Conservation (phyloP, 92 coral and sea anemone genomes). For the Bergia sp. region DNA sequence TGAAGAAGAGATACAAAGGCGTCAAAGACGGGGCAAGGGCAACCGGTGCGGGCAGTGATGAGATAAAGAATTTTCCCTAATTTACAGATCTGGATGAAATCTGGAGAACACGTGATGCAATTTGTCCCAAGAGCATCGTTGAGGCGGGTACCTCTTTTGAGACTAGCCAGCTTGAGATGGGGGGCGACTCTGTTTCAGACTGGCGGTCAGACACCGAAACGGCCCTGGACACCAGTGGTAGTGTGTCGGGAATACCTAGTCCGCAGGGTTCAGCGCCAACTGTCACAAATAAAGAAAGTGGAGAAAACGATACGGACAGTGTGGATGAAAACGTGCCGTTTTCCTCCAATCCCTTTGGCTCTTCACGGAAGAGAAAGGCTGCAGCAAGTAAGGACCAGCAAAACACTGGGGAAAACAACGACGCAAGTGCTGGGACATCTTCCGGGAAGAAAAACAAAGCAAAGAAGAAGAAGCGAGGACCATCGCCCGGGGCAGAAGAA, state of each 20-base stretch:
- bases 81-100: slow-evolving; percentile 32
- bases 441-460: slow-evolving; percentile 20
- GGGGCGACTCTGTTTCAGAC: slow-evolving; percentile 17
- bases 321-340: slow-evolving; percentile 4
- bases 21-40: slow-evolving; percentile 42
- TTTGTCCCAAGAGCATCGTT: slow-evolving; percentile 31
- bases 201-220: slow-evolving; percentile 9
- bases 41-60: slow-evolving; percentile 42
- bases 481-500: slow-evolving; percentile 23
- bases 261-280: background rate
- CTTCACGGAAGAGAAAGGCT: slow-evolving; percentile 13
- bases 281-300: background rate
- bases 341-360: slow-evolving; percentile 18
- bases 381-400: too few species aligned
- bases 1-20: slow-evolving; percentile 40
- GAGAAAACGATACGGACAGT: slow-evolving; percentile 7
- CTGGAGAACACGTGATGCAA: slow-evolving; percentile 41
- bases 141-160: slow-evolving; percentile 38
- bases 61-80: slow-evolving; percentile 34
- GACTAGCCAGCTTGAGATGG: slow-evolving; percentile 27
- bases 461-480: slow-evolving; percentile 29
- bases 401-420: too few species aligned
- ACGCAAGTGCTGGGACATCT: slow-evolving; percentile 4
- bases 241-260: slow-evolving; percentile 8
- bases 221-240: slow-evolving; percentile 26